These are phyloP conservation scores for Drosophila rellima DNA, from an alignment of 2,888 invertebrate genomes.

Conservation along the genomic window DNA sequence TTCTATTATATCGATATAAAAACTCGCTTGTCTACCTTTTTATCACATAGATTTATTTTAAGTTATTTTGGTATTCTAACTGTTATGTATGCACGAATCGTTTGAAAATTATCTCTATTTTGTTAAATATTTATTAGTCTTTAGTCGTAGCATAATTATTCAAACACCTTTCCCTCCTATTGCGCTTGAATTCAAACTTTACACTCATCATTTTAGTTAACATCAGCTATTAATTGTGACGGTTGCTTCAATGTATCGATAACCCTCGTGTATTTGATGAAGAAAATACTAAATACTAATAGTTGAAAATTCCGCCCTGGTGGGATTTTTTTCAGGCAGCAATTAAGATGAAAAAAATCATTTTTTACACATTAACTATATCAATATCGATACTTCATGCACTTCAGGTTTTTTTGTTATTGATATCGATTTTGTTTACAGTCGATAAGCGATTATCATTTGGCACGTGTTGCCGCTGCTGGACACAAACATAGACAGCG, in stretches of 20 bases:
- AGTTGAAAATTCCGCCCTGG: too few relatives aligned
- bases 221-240: not conserved
- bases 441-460: slow-evolving; percentile 10
- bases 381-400: not conserved
- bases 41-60: too few relatives aligned
- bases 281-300: too few relatives aligned
- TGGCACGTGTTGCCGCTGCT: slow-evolving; percentile 49
- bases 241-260: not conserved
- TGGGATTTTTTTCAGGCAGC: not conserved
- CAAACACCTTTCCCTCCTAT: too few relatives aligned
- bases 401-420: not conserved
- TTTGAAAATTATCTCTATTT: too few relatives aligned
- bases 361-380: not conserved
- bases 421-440: not conserved
- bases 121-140: too few relatives aligned
- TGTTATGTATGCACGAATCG: too few relatives aligned
- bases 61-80: too few relatives aligned
- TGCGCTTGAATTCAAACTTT: too few relatives aligned
- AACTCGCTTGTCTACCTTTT: too few relatives aligned
- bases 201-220: not conserved
- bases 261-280: not conserved
- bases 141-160: not conserved
- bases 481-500: slow-evolving; percentile 19
- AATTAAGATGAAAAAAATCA: not conserved
- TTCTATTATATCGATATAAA: not conserved